Evolutionary conservation across 1,140 invertebrate species (phyloP).

Genomic region (Achatina immaculata): DNA sequence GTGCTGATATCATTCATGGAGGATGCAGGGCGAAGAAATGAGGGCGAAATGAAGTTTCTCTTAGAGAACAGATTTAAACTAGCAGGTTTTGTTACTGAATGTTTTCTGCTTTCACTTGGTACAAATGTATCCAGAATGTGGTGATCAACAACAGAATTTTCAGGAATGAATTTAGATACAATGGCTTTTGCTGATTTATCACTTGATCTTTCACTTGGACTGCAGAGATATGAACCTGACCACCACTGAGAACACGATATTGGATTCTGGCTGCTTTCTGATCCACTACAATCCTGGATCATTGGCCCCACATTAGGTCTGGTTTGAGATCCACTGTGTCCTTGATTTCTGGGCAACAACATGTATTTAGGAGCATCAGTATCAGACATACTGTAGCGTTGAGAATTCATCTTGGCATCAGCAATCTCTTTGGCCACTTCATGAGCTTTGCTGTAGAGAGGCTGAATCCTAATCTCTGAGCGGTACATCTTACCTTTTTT

Average conservation of each 20-base stretch:
- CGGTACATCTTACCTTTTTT: background rate
- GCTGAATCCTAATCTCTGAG: background rate
- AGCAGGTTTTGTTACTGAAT: background rate
- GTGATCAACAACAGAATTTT: background rate
- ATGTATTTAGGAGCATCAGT: background rate
- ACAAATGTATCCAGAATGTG: background rate
- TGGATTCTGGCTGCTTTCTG: background rate
- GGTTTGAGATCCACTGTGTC: background rate
- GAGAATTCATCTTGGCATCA: background rate
- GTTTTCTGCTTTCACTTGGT: background rate
- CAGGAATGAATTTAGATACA: background rate
- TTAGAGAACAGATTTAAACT: background rate
- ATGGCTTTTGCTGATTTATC: background rate
- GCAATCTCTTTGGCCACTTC: background rate
- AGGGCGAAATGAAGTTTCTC: constrained; percentile 28
- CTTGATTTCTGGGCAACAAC: background rate
- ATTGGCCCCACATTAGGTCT: background rate
- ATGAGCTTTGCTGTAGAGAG: background rate
- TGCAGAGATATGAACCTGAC: background rate
- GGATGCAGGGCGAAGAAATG: constrained; percentile 26
- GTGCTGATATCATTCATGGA: constrained; percentile 31
- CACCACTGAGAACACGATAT: background rate
- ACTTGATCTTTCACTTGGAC: background rate
- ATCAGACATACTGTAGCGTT: background rate
- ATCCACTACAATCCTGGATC: background rate